Conservation (phyloP, 1,140 invertebrate genomes). For the Wiebesia pumilae region DNA sequence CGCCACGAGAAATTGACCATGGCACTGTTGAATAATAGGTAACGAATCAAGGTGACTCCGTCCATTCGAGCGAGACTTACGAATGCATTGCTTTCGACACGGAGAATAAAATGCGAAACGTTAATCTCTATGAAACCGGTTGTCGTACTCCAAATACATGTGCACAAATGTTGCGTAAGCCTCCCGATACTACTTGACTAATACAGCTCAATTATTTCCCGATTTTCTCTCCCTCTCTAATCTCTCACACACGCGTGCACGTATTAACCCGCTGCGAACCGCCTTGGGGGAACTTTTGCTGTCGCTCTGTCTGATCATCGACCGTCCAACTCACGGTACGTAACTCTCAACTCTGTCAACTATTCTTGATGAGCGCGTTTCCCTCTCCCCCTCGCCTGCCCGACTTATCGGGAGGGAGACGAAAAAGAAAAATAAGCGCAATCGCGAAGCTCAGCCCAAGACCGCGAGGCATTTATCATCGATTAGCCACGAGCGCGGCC, state of each 20-base stretch:
- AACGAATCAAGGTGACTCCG: slow-evolving; percentile 22
- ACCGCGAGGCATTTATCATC: not conserved
- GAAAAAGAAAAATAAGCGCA: not conserved
- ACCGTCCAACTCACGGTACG: not conserved
- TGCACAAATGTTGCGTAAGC: not conserved
- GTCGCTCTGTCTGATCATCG: slow-evolving; percentile 1
- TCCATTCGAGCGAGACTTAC: not conserved
- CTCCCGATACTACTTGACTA: not conserved
- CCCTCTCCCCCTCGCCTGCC: too few species aligned
- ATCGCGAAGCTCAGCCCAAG: not conserved
- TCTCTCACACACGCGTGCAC: not conserved
- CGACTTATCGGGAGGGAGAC: too few species aligned
- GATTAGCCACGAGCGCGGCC: not conserved
- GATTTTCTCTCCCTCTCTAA: not conserved
- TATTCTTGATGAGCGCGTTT: not conserved
- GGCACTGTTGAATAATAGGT: not conserved
- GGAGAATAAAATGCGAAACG: not conserved
- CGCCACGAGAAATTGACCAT: not conserved
- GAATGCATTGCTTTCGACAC: not conserved
- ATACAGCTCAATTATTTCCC: slow-evolving; percentile 29
- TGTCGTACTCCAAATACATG: not conserved
- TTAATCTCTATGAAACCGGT: not conserved
- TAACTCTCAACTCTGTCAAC: not conserved
- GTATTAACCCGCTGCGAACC: not conserved
- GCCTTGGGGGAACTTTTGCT: not conserved